Conservation (phyloP, 2,888 invertebrate species). For the Mechanitis messenoides region DNA sequence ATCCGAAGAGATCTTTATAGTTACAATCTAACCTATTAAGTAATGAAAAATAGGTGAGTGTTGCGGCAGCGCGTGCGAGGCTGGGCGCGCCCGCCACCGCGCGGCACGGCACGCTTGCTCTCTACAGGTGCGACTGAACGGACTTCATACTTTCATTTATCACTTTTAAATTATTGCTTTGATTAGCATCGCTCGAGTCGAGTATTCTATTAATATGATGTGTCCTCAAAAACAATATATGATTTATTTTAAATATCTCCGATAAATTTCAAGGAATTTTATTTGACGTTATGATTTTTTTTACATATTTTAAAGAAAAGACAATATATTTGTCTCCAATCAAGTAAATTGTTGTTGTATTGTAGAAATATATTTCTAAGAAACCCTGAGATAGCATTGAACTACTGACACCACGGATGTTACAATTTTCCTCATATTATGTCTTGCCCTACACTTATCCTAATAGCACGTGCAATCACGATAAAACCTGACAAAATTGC, state of each 20-base stretch:
- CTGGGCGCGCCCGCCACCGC: conserved; percentile 39
- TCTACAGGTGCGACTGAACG: conserved; percentile 31
- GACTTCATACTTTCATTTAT: conserved; percentile 33
- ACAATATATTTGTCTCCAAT: too few relatives aligned
- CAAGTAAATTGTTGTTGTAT: background rate
- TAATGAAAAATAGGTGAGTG: conserved; percentile 44
- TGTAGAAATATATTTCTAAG: background rate
- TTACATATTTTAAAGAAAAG: too few relatives aligned
- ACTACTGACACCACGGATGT: conserved; percentile 29
- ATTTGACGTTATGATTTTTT: too few relatives aligned
- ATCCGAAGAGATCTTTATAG: conserved; percentile 27
- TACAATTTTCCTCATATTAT: conserved; percentile 43
- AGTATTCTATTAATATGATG: conserved; percentile 1
- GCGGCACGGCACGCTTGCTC: conserved; percentile 37
- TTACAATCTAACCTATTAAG: conserved; percentile 41
- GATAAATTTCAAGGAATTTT: too few relatives aligned
- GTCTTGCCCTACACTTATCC: conserved; percentile 54
- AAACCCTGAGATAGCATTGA: conserved; percentile 6
- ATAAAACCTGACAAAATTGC: conserved; percentile 63
- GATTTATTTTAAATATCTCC: too few relatives aligned
- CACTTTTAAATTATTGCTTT: conserved; percentile 4
- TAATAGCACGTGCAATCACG: conserved; percentile 57
- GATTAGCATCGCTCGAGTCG: background rate
- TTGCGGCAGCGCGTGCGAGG: conserved; percentile 45
- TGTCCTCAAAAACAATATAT: too few relatives aligned